Evolutionary conservation across 2,113 vertebrate species (phyloP), one percentile per base, ranked within the genome.

Genomic region (Zosterops hypoxanthus): DNA sequence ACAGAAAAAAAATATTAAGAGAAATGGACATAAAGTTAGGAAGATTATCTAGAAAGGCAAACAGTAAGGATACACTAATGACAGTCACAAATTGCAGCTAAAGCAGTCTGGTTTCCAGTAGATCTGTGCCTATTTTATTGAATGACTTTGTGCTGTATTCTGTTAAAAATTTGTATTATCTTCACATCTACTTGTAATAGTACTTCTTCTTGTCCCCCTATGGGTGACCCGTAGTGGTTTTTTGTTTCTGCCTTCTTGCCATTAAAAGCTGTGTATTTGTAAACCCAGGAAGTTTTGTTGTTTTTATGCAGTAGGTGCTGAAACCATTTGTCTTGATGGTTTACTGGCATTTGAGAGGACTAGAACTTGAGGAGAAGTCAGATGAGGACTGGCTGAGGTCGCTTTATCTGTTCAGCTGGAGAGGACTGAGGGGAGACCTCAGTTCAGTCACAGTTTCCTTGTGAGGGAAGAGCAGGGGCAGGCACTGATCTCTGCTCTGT

Each of bases 361-460:
- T 11, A 24, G 4, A 34, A 12, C 2, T 47, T 47, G 59, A 75
- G 23, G 28, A 8, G n/a, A 65, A 65, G 19, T 8, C 15, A 3
- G 0, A 1, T 47, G n/a, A 64, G 59, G 29, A 41, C 7, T 12
- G 28, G 14, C 69, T 55, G 49, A 73, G 22, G 22, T 1, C 6
- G 3, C 41, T 46, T 3, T 9, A 4, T 18, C 22, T 47, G n/a
- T 6, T 55, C 14, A 47, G 18, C 19, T 28, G 69, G 0, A 1
- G 25, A 24, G 31, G 49, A 8, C 22, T 23, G 82, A 55, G 59
- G 28, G n/a, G 9, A 17, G 1, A 46, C 1, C 28, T 16, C 23
- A 12, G 0, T 11, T 49, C 11, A 33, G 28, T 1, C 2, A 1
- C 28, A 47, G 1, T 5, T 72, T 36, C 21, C 41, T 22, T 2